These are phyloP conservation scores for Lasioglossum lativentre DNA, from an alignment of 2,888 invertebrate species.

Conservation along the genomic window DNA sequence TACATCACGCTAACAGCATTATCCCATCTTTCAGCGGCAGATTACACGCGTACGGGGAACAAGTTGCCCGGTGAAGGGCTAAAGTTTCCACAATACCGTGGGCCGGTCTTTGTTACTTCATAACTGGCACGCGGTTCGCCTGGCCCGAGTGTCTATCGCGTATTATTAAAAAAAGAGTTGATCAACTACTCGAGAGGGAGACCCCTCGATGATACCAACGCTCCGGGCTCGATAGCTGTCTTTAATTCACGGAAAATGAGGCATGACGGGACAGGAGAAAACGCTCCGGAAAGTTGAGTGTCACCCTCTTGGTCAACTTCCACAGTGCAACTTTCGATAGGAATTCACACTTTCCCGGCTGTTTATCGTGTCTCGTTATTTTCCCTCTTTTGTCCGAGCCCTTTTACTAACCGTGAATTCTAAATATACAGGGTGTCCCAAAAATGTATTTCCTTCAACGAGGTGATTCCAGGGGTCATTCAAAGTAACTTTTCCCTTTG, in stretches of 20 bases:
- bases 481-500: too few species aligned
- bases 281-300: constrained; percentile 50
- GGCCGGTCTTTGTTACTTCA: background rate
- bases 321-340: constrained; percentile 56
- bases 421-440: too few species aligned
- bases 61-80: constrained; percentile 17
- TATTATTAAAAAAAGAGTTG: constrained; percentile 58
- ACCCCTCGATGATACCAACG: constrained; percentile 56
- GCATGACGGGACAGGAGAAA: constrained; percentile 19
- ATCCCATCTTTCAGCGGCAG: constrained; percentile 5
- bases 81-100: constrained; percentile 24
- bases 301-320: constrained; percentile 46
- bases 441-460: too few species aligned
- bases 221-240: constrained; percentile 59
- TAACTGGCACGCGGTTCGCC: constrained; percentile 7
- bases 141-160: constrained; percentile 19
- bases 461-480: too few species aligned
- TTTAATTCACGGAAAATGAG: constrained; percentile 55
- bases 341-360: background rate
- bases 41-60: background rate
- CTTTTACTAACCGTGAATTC: too few species aligned
- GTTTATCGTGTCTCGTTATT: background rate
- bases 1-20: background rate
- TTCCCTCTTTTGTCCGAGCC: background rate
- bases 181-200: constrained; percentile 53